These are phyloP conservation scores for Axea sp. DNA, from an alignment of 2,888 invertebrate species.

Conservation along the genomic window DNA sequence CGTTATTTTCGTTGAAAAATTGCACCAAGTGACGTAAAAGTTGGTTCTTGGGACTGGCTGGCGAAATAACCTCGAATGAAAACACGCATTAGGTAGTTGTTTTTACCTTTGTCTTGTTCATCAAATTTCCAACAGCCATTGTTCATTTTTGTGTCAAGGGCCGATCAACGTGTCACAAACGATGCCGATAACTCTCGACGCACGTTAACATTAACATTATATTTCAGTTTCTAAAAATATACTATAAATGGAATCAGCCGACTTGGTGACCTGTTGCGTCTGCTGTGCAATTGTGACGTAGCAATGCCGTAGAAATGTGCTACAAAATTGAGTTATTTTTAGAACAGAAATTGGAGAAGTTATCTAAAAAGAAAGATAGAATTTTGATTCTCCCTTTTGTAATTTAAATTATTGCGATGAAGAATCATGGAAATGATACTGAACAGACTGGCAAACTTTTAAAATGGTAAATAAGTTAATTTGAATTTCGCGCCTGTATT, in stretches of 20 bases:
- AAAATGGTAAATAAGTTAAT: no score
- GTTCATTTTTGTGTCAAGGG: conserved; percentile 69
- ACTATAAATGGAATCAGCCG: conserved; percentile 48
- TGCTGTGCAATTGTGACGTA: conserved; percentile 18
- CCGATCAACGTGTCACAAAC: conserved; percentile 21
- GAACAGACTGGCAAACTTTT: no score
- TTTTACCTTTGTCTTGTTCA: conserved; percentile 74
- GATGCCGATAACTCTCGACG: conserved; percentile 18
- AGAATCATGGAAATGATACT: no score
- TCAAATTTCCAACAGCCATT: conserved; percentile 76
- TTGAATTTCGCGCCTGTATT: no score
- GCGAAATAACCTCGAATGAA: neutral
- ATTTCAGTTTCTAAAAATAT: conserved; percentile 52
- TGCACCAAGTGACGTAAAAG: no score
- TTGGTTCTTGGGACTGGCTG: neutral
- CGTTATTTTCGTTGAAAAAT: no score
- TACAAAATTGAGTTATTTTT: no score
- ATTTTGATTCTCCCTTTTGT: no score
- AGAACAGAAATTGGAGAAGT: no score
- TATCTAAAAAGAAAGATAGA: no score
- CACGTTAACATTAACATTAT: conserved; percentile 40
- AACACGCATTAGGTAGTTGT: neutral
- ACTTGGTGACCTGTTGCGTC: conserved; percentile 33
- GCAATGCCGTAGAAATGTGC: no score
- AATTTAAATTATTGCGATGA: no score